These are phyloP conservation scores for Matsumyia berberina DNA, from an alignment of 2,888 invertebrate genomes.

Conservation along the genomic window DNA sequence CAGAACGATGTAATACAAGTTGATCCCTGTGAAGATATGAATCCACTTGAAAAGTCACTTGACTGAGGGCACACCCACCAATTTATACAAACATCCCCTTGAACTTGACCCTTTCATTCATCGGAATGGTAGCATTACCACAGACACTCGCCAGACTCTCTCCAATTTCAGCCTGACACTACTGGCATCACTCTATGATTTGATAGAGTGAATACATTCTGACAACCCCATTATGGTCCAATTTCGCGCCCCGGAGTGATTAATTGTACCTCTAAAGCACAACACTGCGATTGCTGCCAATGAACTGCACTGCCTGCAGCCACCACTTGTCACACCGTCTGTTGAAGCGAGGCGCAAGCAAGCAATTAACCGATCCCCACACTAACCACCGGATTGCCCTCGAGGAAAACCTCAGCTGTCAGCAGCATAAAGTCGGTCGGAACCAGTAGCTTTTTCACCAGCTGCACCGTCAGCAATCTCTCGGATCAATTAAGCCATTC, in stretches of 20 bases:
- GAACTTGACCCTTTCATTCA: too few relatives aligned
- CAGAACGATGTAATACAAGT: too few relatives aligned
- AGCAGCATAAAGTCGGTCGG: neutral
- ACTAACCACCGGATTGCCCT: neutral
- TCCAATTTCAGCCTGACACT: constrained; percentile 9
- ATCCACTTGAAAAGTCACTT: too few relatives aligned
- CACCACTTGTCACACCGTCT: neutral
- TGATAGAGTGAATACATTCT: constrained; percentile 1
- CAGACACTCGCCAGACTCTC: constrained; percentile 7
- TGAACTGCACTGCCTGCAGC: constrained; percentile 13
- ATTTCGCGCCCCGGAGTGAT: constrained; percentile 3
- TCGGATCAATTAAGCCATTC: constrained; percentile 1
- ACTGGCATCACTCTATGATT: constrained; percentile 21
- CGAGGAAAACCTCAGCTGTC: neutral
- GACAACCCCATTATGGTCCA: neutral
- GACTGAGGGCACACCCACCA: too few relatives aligned
- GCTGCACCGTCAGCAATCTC: neutral
- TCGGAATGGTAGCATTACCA: neutral
- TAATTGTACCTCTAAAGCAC: neutral
- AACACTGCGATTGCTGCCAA: neutral
- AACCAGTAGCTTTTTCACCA: constrained; percentile 7
- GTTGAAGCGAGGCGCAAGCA: neutral
- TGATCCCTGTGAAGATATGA: too few relatives aligned
- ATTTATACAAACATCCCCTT: too few relatives aligned
- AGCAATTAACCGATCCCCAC: neutral